Conservation (phyloP, 2,113 vertebrate genomes). For the Spheniscus mendiculus region DNA sequence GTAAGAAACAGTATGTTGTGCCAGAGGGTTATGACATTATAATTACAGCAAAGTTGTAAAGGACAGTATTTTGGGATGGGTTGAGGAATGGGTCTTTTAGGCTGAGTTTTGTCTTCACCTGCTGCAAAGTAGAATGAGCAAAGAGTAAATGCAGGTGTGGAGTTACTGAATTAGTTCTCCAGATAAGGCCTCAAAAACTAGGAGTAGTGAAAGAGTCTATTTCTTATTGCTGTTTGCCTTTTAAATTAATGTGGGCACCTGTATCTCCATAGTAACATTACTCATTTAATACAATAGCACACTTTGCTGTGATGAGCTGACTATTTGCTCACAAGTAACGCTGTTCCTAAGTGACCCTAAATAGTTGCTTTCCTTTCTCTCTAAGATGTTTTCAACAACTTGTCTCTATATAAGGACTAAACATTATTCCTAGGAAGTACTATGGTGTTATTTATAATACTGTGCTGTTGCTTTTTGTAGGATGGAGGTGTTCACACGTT, state of each 20-base stretch:
- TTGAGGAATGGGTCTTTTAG: neutral
- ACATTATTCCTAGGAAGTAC: neutral
- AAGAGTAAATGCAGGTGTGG: neutral
- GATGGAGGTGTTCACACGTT: constrained; percentile 81
- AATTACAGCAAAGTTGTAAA: neutral
- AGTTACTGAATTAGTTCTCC: neutral
- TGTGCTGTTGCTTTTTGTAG: constrained; percentile 61
- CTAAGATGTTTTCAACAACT: neutral
- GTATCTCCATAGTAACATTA: neutral
- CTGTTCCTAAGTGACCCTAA: neutral
- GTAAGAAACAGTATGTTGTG: neutral
- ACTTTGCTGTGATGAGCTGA: neutral
- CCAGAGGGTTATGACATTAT: neutral
- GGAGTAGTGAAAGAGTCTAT: neutral
- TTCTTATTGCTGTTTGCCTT: neutral
- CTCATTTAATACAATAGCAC: neutral
- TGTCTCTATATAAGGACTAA: neutral
- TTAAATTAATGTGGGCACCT: neutral
- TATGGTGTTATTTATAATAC: neutral
- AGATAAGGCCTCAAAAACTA: neutral
- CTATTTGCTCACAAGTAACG: neutral
- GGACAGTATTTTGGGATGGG: rapidly evolving
- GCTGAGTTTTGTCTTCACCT: neutral
- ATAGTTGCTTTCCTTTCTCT: neutral
- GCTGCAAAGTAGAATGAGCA: neutral